Conservation (phyloP, 2,888 invertebrate species). For the Zygaena filipendulae region DNA sequence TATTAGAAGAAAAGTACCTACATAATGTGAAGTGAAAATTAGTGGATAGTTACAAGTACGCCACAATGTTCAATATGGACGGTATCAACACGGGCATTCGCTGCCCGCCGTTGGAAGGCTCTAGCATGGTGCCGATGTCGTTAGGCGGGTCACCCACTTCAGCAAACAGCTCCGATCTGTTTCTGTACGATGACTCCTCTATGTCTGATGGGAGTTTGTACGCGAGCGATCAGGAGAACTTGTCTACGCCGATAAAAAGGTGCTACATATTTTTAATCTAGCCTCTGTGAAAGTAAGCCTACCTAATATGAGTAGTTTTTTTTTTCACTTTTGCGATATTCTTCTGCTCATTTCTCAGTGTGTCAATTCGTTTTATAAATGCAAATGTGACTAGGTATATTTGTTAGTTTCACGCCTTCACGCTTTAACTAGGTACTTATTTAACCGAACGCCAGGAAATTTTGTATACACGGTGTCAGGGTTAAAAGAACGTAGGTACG, state of each 20-base stretch:
- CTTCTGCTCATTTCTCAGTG: neutral
- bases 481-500: too few relatives aligned
- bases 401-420: too few relatives aligned
- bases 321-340: constrained; percentile 21
- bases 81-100: constrained; percentile 22
- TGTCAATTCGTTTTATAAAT: neutral
- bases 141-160: constrained; percentile 48
- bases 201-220: constrained; percentile 75
- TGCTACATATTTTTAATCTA: too few relatives aligned
- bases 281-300: neutral
- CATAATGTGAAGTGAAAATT: neutral
- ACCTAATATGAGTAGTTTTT: constrained; percentile 1
- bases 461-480: too few relatives aligned
- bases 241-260: constrained; percentile 73
- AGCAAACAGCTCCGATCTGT: constrained; percentile 73
- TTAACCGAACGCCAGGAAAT: too few relatives aligned
- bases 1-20: too few relatives aligned
- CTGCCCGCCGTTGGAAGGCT: constrained; percentile 24
- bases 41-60: too few relatives aligned
- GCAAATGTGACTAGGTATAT: too few relatives aligned
- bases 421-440: too few relatives aligned
- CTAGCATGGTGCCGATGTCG: constrained; percentile 22
- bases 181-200: constrained; percentile 72
- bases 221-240: constrained; percentile 87
- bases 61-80: constrained; percentile 36